Evolutionary conservation across 2,888 invertebrate genomes (phyloP).

Genomic region (Pimpla rufipes): DNA sequence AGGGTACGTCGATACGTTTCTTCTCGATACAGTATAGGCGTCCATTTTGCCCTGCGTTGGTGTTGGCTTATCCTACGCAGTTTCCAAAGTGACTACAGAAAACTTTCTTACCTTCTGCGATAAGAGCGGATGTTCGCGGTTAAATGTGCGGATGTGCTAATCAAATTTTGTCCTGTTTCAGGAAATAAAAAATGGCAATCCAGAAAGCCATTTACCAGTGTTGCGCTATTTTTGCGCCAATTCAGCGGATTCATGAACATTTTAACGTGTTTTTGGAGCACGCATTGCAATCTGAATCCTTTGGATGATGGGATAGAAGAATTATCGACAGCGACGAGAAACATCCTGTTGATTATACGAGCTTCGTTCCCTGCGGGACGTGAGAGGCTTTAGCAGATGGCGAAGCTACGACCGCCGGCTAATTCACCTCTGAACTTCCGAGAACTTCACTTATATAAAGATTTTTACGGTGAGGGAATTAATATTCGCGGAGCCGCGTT

Average conservation of each 20-base stretch:
- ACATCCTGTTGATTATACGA: not conserved
- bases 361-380: not conserved
- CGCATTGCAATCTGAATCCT: not conserved
- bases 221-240: not conserved
- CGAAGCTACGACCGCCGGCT: not conserved
- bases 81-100: conserved; percentile 62
- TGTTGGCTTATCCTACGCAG: conserved; percentile 61
- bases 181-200: not conserved
- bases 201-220: not conserved
- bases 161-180: not conserved
- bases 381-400: not conserved
- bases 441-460: not conserved
- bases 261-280: not conserved
- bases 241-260: not conserved
- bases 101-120: not conserved
- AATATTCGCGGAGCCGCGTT: not conserved
- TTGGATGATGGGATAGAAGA: not conserved
- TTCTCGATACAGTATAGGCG: conserved; percentile 55
- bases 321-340: not conserved
- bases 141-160: not conserved
- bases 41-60: conserved; percentile 66
- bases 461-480: conserved; percentile 21
- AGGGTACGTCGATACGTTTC: conserved; percentile 38
- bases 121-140: not conserved
- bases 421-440: not conserved